These are phyloP conservation scores for Drosophila mulleri DNA, from an alignment of 2,888 invertebrate species.

Conservation along the genomic window DNA sequence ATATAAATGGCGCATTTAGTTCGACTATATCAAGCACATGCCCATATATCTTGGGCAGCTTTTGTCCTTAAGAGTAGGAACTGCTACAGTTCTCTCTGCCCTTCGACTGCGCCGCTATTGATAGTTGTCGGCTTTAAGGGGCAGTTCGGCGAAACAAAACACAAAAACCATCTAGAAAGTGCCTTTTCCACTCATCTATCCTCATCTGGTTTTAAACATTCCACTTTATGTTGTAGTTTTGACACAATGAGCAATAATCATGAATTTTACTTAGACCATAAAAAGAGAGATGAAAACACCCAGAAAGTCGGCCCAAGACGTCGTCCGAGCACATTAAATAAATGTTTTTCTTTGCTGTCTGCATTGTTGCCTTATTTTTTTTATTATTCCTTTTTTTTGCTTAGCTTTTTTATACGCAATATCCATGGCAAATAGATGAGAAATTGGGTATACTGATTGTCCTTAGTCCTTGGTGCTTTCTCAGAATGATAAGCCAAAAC, in stretches of 20 bases:
- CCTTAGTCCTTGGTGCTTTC: too few relatives aligned
- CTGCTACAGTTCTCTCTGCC: slow-evolving; percentile 26
- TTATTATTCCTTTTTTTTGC: slow-evolving; percentile 34
- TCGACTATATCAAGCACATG: slow-evolving; percentile 81
- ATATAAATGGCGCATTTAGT: slow-evolving; percentile 82
- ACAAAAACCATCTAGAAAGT: slow-evolving; percentile 34
- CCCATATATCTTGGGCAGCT: slow-evolving; percentile 73
- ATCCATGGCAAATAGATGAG: not conserved
- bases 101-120: slow-evolving; percentile 47
- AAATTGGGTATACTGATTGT: not conserved
- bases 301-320: slow-evolving; percentile 48
- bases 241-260: slow-evolving; percentile 81
- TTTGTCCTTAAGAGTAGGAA: slow-evolving; percentile 51
- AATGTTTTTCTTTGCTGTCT: slow-evolving; percentile 76
- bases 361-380: slow-evolving; percentile 56
- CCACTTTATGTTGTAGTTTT: slow-evolving; percentile 80
- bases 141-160: slow-evolving; percentile 20
- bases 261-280: slow-evolving; percentile 78
- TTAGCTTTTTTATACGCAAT: slow-evolving; percentile 15
- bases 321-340: slow-evolving; percentile 79
- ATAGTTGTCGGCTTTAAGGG: slow-evolving; percentile 64
- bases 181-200: slow-evolving; percentile 60
- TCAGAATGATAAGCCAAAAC: too few relatives aligned
- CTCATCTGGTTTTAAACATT: slow-evolving; percentile 80
- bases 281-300: slow-evolving; percentile 44